Evolutionary conservation across 2,888 invertebrate species (phyloP).

Genomic region (Parapristionchus giblindavisi): DNA sequence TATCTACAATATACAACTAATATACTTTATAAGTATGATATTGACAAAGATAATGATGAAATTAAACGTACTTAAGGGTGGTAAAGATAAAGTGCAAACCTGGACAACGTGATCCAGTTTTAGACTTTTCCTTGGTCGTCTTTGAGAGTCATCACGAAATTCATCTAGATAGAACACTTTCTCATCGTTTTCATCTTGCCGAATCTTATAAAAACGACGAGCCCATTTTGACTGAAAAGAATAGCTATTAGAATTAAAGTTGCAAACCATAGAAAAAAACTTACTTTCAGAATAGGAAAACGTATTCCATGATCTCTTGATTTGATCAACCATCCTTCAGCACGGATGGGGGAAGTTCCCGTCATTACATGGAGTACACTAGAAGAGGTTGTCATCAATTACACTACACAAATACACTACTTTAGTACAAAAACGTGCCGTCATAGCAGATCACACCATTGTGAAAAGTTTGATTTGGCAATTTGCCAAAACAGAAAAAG

Average conservation of each 20-base stretch:
- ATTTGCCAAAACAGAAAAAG: not conserved
- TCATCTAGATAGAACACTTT: slow-evolving; percentile 13
- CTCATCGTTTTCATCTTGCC: slow-evolving; percentile 11
- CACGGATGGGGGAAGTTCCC: not conserved
- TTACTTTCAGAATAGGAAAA: slow-evolving; percentile 27
- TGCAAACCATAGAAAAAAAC: not conserved
- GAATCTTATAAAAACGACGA: slow-evolving; percentile 21
- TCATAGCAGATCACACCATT: not conserved
- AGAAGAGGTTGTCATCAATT: not conserved
- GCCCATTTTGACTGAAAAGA: slow-evolving; percentile 32
- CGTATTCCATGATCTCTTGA: slow-evolving; percentile 33
- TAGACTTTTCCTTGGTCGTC: slow-evolving; percentile 7
- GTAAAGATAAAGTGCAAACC: slow-evolving; percentile 5
- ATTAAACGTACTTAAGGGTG: not conserved
- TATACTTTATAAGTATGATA: not conserved
- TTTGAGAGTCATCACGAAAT: slow-evolving; percentile 12
- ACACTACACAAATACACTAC: not conserved
- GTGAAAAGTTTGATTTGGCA: slow-evolving; percentile 6
- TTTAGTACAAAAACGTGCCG: not conserved
- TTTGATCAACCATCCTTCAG: slow-evolving; percentile 35
- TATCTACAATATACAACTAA: slow-evolving; percentile 1
- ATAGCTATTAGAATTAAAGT: not conserved
- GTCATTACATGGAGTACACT: slow-evolving; percentile 13
- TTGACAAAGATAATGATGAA: not conserved
- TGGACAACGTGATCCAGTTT: slow-evolving; percentile 29